These are phyloP conservation scores for Drosophila varians DNA, from an alignment of 1,140 invertebrate genomes.

Conservation along the genomic window DNA sequence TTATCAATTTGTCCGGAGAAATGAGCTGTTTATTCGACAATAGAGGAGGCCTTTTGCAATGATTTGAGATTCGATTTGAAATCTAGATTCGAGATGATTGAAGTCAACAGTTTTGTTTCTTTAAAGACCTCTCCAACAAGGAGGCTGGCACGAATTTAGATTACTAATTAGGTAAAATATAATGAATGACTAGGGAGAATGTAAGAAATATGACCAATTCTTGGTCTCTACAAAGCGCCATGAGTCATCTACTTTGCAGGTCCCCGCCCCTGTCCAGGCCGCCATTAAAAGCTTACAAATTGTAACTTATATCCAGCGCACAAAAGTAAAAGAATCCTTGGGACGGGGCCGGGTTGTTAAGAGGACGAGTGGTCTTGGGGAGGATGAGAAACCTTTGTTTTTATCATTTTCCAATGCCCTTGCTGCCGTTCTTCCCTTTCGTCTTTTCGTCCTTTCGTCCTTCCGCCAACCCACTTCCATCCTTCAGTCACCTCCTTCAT, in stretches of 20 bases:
- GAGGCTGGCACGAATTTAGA: neutral
- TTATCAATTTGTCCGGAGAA: slow-evolving; percentile 37
- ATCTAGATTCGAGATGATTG: slow-evolving; percentile 41
- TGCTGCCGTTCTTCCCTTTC: slow-evolving; percentile 31
- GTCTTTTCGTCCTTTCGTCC: slow-evolving; percentile 9
- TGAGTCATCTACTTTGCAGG: neutral
- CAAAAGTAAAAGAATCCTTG: slow-evolving; percentile 46
- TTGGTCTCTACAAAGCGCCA: neutral
- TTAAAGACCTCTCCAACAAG: too few species aligned
- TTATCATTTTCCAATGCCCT: slow-evolving; percentile 72
- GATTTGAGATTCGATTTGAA: slow-evolving; percentile 23
- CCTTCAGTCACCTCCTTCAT: slow-evolving; percentile 64
- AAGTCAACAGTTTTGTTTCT: slow-evolving; percentile 7
- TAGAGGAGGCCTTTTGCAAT: slow-evolving; percentile 29
- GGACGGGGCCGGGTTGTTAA: neutral
- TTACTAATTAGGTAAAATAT: neutral
- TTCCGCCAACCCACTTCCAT: slow-evolving; percentile 1
- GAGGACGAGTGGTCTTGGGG: slow-evolving; percentile 1
- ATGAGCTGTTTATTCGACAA: slow-evolving; percentile 69
- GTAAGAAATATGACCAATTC: slow-evolving; percentile 7
- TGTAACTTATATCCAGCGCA: slow-evolving; percentile 66
- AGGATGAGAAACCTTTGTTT: slow-evolving; percentile 66
- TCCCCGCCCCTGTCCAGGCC: slow-evolving; percentile 8
- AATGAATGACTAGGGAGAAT: neutral
- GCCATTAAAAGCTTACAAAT: slow-evolving; percentile 74